Conservation (phyloP, 2,888 invertebrate genomes). For the Electrophaes corylata region DNA sequence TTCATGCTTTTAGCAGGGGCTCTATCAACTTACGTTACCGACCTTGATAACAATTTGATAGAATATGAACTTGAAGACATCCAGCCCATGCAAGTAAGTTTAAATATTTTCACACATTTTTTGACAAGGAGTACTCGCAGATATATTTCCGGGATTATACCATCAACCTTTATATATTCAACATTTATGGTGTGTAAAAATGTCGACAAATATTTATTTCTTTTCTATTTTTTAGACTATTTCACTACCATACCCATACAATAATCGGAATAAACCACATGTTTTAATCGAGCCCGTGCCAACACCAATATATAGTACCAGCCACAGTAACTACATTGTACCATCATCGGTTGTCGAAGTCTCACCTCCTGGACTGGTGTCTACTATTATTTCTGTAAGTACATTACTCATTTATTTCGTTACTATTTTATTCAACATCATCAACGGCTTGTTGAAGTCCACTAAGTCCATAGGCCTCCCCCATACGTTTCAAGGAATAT, state of each 20-base stretch:
- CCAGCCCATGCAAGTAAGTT: slow-evolving; percentile 43
- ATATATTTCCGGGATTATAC: too few species aligned
- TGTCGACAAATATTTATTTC: too few species aligned
- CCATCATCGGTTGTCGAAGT: slow-evolving; percentile 32
- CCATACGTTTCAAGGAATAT: too few species aligned
- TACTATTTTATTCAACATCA: not conserved
- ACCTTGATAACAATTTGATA: slow-evolving; percentile 46
- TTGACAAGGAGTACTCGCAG: too few species aligned
- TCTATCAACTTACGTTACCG: slow-evolving; percentile 35
- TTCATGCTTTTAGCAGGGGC: slow-evolving; percentile 36
- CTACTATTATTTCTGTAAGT: slow-evolving; percentile 35
- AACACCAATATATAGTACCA: slow-evolving; percentile 15
- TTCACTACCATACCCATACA: slow-evolving; percentile 31
- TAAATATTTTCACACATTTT: not conserved
- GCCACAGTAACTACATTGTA: slow-evolving; percentile 21
- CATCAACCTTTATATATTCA: too few species aligned
- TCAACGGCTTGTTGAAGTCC: not conserved
- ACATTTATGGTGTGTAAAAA: too few species aligned
- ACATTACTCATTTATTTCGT: too few species aligned
- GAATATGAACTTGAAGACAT: slow-evolving; percentile 40
- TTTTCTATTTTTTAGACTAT: slow-evolving; percentile 25
- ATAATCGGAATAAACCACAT: slow-evolving; percentile 13
- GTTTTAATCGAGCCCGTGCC: slow-evolving; percentile 15
- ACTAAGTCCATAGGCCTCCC: too few species aligned
- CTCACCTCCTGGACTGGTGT: slow-evolving; percentile 23